Conservation (phyloP, 37 sponge, comb jelly and placozoan genomes). For the Hormiphora californensis region DNA sequence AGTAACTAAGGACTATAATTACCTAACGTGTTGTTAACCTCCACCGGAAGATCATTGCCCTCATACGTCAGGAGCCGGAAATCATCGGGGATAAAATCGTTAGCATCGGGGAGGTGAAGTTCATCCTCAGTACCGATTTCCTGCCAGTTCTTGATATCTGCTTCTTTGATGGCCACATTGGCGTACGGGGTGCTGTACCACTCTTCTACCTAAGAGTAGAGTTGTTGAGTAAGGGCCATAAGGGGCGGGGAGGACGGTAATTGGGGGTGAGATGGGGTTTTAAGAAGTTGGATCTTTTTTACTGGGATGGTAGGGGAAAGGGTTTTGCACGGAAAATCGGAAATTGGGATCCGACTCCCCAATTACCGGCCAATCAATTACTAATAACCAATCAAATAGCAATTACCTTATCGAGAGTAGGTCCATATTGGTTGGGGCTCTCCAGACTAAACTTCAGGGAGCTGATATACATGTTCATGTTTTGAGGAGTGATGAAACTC, state of each 20-base stretch:
- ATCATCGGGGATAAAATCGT: neutral
- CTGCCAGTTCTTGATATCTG: conserved; percentile 11
- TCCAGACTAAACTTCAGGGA: neutral
- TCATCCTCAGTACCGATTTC: neutral
- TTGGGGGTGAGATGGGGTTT: too few species aligned
- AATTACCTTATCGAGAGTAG: neutral
- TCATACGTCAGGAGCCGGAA: neutral
- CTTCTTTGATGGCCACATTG: neutral
- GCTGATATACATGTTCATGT: conserved; percentile 28
- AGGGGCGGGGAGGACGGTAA: neutral
- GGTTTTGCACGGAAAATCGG: too few species aligned
- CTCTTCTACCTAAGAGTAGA: neutral
- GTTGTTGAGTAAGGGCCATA: neutral
- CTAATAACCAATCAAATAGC: neutral
- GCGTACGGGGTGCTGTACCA: conserved; percentile 26
- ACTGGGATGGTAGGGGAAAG: neutral
- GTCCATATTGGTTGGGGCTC: neutral
- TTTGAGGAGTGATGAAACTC: neutral
- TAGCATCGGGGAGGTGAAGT: neutral
- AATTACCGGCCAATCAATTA: too few species aligned
- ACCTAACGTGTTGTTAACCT: neutral
- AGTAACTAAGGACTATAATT: too few species aligned
- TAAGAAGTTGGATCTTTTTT: neutral
- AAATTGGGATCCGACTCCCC: too few species aligned
- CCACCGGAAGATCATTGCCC: neutral